Evolutionary conservation across 2,113 vertebrate species (phyloP).

Genomic region (Rhabdomys dilectus): DNA sequence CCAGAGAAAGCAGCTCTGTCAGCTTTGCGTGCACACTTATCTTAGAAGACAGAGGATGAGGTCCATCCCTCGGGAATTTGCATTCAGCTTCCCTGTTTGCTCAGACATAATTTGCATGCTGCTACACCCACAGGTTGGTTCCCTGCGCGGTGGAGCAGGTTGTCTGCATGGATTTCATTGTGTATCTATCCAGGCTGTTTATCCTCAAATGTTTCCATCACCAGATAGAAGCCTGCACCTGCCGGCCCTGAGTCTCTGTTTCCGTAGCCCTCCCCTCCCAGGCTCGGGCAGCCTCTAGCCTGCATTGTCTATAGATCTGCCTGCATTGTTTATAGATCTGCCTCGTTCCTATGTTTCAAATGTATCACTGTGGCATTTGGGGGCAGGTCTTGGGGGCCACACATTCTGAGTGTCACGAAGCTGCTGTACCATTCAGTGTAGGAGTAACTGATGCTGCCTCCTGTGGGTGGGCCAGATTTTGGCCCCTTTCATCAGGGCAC

Average conservation of each 20-base stretch:
- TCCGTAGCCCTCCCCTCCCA: fast-evolving
- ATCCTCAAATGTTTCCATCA: neutral
- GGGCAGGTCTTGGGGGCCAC: neutral
- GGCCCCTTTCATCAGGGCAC: fast-evolving
- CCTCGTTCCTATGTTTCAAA: fast-evolving
- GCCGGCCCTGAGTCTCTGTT: neutral
- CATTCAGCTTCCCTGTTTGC: neutral
- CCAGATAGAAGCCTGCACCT: fast-evolving
- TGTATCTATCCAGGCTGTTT: neutral
- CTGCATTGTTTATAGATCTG: neutral
- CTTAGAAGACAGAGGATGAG: neutral
- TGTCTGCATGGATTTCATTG: fast-evolving
- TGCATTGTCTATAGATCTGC: neutral
- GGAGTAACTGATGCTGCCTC: fast-evolving
- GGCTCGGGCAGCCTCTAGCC: fast-evolving
- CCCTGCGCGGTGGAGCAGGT: fast-evolving
- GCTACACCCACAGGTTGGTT: neutral
- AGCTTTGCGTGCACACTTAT: fast-evolving
- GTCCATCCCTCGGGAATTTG: fast-evolving
- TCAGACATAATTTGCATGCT: neutral
- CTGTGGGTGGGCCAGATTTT: fast-evolving
- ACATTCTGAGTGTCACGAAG: fast-evolving
- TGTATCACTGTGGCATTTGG: fast-evolving
- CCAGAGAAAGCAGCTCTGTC: fast-evolving
- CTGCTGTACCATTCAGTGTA: too few species aligned